A percentile compares a stretch with the other conserved stretches of the same genome.
Conservation (phyloP, 2,797 vertebrate species). For the Sebastes alutus region DNA sequence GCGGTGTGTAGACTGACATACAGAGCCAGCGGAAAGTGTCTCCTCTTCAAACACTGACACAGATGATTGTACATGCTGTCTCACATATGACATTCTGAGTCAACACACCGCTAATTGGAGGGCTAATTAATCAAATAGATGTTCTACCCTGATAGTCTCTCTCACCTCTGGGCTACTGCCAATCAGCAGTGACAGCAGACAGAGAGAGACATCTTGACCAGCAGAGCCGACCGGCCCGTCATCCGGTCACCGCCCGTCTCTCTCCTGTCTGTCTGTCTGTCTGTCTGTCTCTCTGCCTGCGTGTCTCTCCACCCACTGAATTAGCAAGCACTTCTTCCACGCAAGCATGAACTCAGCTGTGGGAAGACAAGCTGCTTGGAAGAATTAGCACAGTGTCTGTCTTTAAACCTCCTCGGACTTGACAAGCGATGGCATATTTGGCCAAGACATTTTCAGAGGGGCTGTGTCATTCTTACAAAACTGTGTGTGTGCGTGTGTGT, state of each 20-base stretch:
- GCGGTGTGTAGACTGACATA: neutral
- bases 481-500: neutral
- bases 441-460: conserved; percentile 55
- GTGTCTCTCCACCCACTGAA: conserved; percentile 54
- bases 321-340: conserved; percentile 53
- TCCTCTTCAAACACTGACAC: conserved; percentile 22
- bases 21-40: conserved; percentile 19
- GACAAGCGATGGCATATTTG: conserved; percentile 58
- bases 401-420: conserved; percentile 52
- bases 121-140: conserved; percentile 68
- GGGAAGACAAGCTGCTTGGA: conserved; percentile 65
- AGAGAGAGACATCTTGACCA: conserved; percentile 55
- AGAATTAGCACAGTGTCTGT: conserved; percentile 63
- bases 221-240: conserved; percentile 41
- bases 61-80: conserved; percentile 51
- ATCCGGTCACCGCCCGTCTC: conserved; percentile 36
- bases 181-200: conserved; percentile 56
- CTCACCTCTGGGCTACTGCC: conserved; percentile 71
- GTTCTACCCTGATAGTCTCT: conserved; percentile 35
- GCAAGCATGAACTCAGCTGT: conserved; percentile 52
- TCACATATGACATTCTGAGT: conserved; percentile 66
- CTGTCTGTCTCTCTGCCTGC: conserved; percentile 24
- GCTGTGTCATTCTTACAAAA: conserved; percentile 40
- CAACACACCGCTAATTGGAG: conserved; percentile 46
- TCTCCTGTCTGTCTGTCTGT: conserved; percentile 44